These are phyloP conservation scores for Jacana jacana DNA, from an alignment of 2,113 vertebrate species.

Conservation along the genomic window DNA sequence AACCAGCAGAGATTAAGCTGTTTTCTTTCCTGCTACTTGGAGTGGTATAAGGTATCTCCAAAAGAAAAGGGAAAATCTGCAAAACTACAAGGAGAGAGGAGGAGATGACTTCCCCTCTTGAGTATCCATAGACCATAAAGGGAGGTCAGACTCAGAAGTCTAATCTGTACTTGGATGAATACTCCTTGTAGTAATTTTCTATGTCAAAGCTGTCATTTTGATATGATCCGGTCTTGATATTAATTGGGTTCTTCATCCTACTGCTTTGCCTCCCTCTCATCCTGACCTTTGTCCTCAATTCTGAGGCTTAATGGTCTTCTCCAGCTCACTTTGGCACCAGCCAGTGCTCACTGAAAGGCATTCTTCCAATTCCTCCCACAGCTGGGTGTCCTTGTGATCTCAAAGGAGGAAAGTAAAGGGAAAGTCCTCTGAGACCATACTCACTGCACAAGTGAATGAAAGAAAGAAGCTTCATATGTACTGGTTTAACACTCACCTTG, in stretches of 20 bases:
- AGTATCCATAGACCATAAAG: background rate
- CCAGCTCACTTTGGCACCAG: background rate
- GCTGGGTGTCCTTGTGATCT: background rate
- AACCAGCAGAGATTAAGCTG: background rate
- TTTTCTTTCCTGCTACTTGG: background rate
- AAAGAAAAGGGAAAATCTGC: background rate
- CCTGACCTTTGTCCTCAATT: background rate
- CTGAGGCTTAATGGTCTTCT: background rate
- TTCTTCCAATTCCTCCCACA: background rate
- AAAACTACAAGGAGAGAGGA: background rate
- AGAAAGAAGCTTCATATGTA: too few species aligned
- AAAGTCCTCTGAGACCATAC: background rate
- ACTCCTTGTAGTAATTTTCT: background rate
- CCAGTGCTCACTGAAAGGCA: background rate
- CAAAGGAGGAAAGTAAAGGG: background rate
- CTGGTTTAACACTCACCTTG: background rate
- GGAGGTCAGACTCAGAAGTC: background rate
- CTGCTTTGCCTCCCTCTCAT: background rate
- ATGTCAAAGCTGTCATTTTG: background rate
- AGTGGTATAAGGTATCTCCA: background rate
- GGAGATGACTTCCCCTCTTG: background rate
- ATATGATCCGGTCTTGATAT: background rate
- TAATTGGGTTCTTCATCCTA: background rate
- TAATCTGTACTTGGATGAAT: background rate
- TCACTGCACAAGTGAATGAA: too few species aligned